Base-by-base conservation (phyloP, 1,140 invertebrate genomes). In the Bombus sibiricus region DNA sequence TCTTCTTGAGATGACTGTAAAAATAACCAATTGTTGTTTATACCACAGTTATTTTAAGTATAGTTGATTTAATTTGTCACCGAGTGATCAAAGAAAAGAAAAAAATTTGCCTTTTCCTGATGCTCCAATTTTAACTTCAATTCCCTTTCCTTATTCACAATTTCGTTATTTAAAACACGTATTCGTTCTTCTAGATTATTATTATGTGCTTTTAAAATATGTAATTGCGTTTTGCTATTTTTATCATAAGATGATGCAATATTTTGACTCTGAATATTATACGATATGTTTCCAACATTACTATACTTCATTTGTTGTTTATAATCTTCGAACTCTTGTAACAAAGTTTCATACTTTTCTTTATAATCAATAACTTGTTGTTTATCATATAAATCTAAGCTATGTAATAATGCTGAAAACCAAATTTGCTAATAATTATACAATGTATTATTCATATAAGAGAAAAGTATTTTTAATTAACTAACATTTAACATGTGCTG, bases 121-220 rank as follows among this genome's bases (percentile, higher is more conserved):
- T 95, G 94, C 62, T 96, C 96, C 13, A 96, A 91, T 91, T 96
- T 96, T 39, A 93, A 89, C 77, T 96, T 95, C 28, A 95, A 94
- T 81, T 96, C 95, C 59, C 93, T 94, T 86, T 96, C 96, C 53
- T 95, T 96, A 88, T 96, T 96, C 88, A 96, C 95, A 41, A 97
- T 96, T 88, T 97, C 96, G 22, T 95, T 94, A 90, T 96, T 97
- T 4, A 97, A 91, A 10, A 96, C 95, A 71, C 96, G 96, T 69
- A 96, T 95, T 89, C 97, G 96, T 86, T 97, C 97, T 89, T 97
- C 97, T 62, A 97, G 93, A 76, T 96, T 96, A 74, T 94, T 95
- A 82, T 96, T 96, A 87, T 97, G 96, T 18, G 95, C 95, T 92
- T 96, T 96, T 68, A 97, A 93, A 53, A 95, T 93, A 75, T 90